Evolutionary conservation across 2,113 vertebrate genomes (phyloP).

Genomic region (Fregetta grallaria): DNA sequence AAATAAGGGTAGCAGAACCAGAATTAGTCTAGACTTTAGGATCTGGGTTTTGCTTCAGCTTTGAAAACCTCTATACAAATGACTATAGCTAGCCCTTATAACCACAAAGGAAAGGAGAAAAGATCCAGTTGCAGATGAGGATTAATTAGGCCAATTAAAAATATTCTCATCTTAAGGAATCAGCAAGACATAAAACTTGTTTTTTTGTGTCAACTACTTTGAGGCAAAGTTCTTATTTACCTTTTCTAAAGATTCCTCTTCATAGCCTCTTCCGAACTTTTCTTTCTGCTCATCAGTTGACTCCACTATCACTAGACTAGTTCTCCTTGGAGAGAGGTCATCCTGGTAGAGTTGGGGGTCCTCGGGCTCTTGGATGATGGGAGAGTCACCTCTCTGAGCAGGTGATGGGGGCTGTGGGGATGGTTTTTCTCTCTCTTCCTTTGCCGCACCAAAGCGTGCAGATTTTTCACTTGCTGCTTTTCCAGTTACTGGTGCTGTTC

Average conservation of each 20-base stretch:
- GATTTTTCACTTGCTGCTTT: neutral
- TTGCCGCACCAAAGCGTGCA: neutral
- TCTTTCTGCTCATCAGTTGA: conserved; percentile 78
- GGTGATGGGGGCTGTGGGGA: conserved; percentile 23
- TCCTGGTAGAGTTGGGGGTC: conserved; percentile 38
- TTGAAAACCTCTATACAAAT: neutral
- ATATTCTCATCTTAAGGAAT: neutral
- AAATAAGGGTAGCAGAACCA: neutral
- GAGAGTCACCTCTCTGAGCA: conserved; percentile 71
- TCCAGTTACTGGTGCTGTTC: neutral
- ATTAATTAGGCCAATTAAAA: neutral
- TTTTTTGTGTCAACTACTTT: neutral
- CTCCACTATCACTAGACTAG: conserved; percentile 73
- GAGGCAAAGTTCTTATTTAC: conserved; percentile 63
- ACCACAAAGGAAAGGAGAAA: neutral
- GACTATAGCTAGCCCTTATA: neutral
- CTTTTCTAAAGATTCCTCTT: conserved; percentile 84
- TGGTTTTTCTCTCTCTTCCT: conserved; percentile 58
- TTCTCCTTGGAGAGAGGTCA: conserved; percentile 57
- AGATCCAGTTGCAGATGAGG: neutral
- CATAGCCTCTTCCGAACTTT: conserved; percentile 63
- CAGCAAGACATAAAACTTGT: rapidly evolving
- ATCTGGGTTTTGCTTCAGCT: neutral
- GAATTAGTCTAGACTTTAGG: neutral
- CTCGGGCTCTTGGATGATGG: conserved; percentile 76